These are phyloP conservation scores for Pygoscelis adeliae DNA, from an alignment of 2,113 vertebrate species.

Conservation along the genomic window DNA sequence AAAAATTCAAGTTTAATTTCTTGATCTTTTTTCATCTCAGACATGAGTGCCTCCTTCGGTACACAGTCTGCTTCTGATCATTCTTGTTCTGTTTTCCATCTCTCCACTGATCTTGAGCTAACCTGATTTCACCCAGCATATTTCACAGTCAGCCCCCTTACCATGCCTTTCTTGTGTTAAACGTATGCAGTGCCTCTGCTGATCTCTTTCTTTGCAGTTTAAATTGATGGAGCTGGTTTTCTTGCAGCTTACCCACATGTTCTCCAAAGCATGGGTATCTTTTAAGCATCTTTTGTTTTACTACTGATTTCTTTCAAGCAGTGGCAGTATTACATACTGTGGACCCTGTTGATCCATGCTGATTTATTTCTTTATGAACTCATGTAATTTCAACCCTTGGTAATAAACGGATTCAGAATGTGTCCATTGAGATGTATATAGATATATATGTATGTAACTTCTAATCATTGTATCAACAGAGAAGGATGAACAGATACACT, in stretches of 20 bases:
- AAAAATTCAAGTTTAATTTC: neutral
- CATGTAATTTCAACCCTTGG: neutral
- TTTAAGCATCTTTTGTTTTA: neutral
- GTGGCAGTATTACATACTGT: neutral
- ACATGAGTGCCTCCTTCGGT: neutral
- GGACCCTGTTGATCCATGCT: neutral
- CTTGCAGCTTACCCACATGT: neutral
- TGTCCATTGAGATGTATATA: neutral
- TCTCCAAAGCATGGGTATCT: neutral
- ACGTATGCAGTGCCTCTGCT: fast-evolving
- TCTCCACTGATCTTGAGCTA: neutral
- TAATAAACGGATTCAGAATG: neutral
- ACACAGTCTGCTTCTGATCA: neutral
- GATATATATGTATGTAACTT: neutral
- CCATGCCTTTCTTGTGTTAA: neutral
- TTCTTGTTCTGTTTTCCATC: neutral
- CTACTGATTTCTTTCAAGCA: neutral
- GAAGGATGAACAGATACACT: neutral
- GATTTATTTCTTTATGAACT: neutral
- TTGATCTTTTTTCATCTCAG: neutral
- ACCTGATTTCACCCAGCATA: neutral
- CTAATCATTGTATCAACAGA: neutral
- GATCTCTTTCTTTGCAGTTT: neutral
- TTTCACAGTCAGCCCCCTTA: neutral
- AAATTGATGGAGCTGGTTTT: neutral